Evolutionary conservation across 2,113 vertebrate genomes (phyloP), one percentile per base, ranked within the genome.

Genomic region (Eurystomus gularis): DNA sequence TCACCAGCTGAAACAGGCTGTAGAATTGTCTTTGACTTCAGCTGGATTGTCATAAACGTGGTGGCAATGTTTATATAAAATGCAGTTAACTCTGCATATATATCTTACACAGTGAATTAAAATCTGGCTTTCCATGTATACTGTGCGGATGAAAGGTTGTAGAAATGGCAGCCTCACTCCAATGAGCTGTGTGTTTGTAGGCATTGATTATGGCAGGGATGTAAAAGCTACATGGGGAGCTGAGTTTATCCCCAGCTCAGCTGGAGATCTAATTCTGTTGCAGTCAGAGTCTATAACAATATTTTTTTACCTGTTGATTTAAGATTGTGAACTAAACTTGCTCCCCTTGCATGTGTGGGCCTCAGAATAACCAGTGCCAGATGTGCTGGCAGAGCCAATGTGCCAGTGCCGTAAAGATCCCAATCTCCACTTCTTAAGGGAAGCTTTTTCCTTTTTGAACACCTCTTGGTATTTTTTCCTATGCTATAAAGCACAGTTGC

Each of bases 241-340:
- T 52, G 57, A 86, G 58, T 92, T 92, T 87, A 48, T 80, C 52
- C 61, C 85, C n/a, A 49, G 0, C 23, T 89, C 18, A 3, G 52
- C 48, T 62, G 37, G 58, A 60, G 81, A 31, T 73, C 12, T 51
- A 66, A 75, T 79, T 26, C 60, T 68, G 21, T 77, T 77, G 64
- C 0, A 0, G 13, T 64, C 5, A 5, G 37, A 57, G 29, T 51
- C 10, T 62, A 42, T 42, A 42, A 42, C 42, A 42, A 42, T 42
- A 42, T 42, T 42, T 42, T 73, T 35, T 33, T 10, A 61, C 55
- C 13, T 52, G 3, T 20, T 81, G 28, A 48, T 85, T 82, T 80
- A 76, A 87, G 82, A 21, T 12, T 6, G 3, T 72, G 39, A 82
- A 39, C 25, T 15, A 71, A 91, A 64, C 13, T 79, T 64, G 21